Conservation (phyloP, 2,113 vertebrate genomes). For the Varanus salvator region DNA sequence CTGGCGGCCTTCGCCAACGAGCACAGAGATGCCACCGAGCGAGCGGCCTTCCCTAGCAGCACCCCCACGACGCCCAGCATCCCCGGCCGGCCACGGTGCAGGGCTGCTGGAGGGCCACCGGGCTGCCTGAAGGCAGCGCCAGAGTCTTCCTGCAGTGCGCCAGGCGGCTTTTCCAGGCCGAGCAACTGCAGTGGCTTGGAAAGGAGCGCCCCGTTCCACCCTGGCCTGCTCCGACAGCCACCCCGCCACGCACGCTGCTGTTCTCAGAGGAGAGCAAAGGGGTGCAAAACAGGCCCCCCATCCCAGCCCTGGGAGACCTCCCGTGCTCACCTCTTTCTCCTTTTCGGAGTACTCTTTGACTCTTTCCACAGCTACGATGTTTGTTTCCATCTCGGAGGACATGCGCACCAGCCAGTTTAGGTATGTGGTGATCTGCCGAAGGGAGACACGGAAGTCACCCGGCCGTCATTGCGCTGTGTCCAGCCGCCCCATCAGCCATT, state of each 20-base stretch:
- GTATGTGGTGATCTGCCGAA: constrained; percentile 86
- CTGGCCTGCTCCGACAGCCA: neutral
- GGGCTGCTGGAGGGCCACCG: too few relatives aligned
- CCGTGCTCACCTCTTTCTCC: constrained; percentile 87
- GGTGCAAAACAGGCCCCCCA: neutral
- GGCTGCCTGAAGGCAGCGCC: too few relatives aligned
- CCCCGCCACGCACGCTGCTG: too few relatives aligned
- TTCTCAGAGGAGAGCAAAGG: neutral
- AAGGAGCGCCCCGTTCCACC: too few relatives aligned
- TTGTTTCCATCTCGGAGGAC: constrained; percentile 95
- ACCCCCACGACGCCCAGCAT: too few relatives aligned
- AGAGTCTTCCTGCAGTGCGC: neutral
- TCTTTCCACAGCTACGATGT: constrained; percentile 94
- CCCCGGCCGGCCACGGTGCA: too few relatives aligned
- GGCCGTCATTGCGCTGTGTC: neutral
- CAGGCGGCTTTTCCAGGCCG: neutral
- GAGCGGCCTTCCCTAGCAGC: too few relatives aligned
- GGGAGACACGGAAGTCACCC: neutral
- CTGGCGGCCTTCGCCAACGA: neutral
- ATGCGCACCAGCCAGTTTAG: constrained; percentile 97
- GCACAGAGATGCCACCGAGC: too few relatives aligned
- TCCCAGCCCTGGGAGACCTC: neutral
- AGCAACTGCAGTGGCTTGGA: neutral
- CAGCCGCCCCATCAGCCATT: neutral
- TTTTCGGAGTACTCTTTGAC: constrained; percentile 91